Evolutionary conservation across 1,140 invertebrate species (phyloP).

Genomic region (Drosophila sp.): DNA sequence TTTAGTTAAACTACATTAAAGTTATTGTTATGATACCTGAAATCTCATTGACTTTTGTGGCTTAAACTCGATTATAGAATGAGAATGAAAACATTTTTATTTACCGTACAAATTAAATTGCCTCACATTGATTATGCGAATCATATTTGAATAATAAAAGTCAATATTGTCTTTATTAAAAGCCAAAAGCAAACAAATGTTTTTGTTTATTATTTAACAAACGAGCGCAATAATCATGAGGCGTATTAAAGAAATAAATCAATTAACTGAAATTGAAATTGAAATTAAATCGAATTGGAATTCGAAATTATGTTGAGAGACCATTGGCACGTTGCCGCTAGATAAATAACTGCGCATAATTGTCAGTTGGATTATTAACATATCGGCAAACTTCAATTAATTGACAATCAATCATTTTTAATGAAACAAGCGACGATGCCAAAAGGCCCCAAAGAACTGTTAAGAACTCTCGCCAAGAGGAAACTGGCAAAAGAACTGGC

Average conservation of each 20-base stretch:
- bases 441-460: constrained; percentile 10
- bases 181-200: constrained; percentile 44
- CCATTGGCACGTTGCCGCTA: not conserved
- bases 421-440: constrained; percentile 64
- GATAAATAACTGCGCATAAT: constrained; percentile 54
- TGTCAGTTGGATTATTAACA: constrained; percentile 70
- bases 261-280: constrained; percentile 23
- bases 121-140: constrained; percentile 24
- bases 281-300: constrained; percentile 1
- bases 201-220: constrained; percentile 20
- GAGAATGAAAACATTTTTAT: constrained; percentile 8
- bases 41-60: not conserved
- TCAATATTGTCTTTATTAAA: constrained; percentile 49
- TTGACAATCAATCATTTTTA: constrained; percentile 82
- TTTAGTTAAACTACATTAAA: not conserved
- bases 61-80: not conserved
- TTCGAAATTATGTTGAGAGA: not conserved
- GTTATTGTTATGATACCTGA: not conserved
- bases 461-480: not conserved
- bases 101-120: constrained; percentile 5
- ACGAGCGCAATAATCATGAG: constrained; percentile 14
- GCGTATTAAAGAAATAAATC: constrained; percentile 24
- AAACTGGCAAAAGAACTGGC: constrained; percentile 51
- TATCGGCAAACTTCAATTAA: constrained; percentile 80
- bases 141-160: constrained; percentile 36